Evolutionary conservation across 2,797 vertebrate genomes (phyloP).

Genomic region (Lepidocolaptes lacrymiger): DNA sequence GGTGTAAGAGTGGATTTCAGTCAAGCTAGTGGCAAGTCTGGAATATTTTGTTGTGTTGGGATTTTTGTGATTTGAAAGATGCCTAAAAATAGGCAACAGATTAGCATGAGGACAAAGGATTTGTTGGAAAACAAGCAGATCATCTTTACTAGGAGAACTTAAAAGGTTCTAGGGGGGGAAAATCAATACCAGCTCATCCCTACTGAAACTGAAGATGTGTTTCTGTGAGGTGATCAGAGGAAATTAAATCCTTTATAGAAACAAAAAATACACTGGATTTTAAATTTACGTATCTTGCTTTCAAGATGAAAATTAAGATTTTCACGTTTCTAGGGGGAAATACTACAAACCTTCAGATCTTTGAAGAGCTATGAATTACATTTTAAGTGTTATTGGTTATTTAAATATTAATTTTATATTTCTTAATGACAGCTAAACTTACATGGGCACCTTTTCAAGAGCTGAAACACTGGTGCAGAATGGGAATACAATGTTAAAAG

Average conservation of each 20-base stretch:
- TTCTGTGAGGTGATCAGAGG: neutral
- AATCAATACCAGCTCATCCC: slow-evolving; percentile 12
- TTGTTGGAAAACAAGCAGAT: neutral
- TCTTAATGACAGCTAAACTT: neutral
- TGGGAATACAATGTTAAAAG: neutral
- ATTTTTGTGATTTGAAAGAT: neutral
- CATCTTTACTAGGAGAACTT: neutral
- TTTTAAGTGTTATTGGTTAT: neutral
- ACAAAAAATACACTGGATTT: neutral
- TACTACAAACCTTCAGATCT: neutral
- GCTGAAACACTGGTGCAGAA: neutral
- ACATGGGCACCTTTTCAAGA: neutral
- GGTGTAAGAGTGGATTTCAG: slow-evolving; percentile 20
- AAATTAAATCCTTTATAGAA: neutral
- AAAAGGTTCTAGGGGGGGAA: neutral
- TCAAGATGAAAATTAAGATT: neutral
- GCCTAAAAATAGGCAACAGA: neutral
- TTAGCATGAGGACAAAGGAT: neutral
- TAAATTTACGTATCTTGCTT: neutral
- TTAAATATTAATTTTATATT: neutral
- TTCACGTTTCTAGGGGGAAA: neutral
- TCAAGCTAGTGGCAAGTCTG: neutral
- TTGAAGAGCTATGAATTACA: neutral
- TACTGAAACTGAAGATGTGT: neutral
- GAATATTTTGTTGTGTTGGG: neutral